These are phyloP conservation scores for Orchestes rusci DNA, from an alignment of 2,888 invertebrate species.

Conservation along the genomic window DNA sequence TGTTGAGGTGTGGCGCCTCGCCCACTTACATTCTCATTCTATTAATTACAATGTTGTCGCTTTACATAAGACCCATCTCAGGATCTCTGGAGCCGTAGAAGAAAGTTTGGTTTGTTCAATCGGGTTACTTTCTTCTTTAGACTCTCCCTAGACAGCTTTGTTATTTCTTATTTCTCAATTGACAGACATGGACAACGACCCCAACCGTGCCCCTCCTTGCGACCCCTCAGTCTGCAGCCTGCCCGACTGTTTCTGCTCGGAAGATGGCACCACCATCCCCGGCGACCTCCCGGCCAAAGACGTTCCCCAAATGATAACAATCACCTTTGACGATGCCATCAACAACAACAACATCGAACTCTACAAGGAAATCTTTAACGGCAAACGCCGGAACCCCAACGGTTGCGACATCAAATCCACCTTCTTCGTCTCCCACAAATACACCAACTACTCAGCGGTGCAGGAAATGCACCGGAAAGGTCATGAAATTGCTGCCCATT, in stretches of 20 bases:
- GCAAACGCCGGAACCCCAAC: slow-evolving; percentile 84
- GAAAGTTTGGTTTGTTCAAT: too few relatives aligned
- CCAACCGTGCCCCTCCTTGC: slow-evolving; percentile 86
- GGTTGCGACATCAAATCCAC: slow-evolving; percentile 90
- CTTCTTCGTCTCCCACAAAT: slow-evolving; percentile 88
- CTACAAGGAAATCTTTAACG: slow-evolving; percentile 87
- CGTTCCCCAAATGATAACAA: slow-evolving; percentile 90
- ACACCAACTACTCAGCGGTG: slow-evolving; percentile 88
- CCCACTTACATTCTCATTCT: too few relatives aligned
- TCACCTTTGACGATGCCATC: slow-evolving; percentile 91
- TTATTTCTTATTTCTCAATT: slow-evolving; percentile 29
- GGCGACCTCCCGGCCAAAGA: slow-evolving; percentile 77
- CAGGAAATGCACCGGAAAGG: slow-evolving; percentile 87
- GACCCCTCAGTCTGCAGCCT: slow-evolving; percentile 78
- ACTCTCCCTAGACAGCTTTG: not conserved
- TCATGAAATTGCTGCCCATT: slow-evolving; percentile 90
- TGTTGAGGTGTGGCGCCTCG: slow-evolving; percentile 7
- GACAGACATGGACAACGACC: slow-evolving; percentile 88
- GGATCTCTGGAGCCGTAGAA: too few relatives aligned
- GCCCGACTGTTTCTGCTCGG: slow-evolving; percentile 92
- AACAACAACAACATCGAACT: slow-evolving; percentile 92
- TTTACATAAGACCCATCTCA: too few relatives aligned
- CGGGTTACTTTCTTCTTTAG: not conserved
- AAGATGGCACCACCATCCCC: slow-evolving; percentile 81
- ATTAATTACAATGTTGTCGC: too few relatives aligned